phyloP scores from a whole-genome alignment of 2,888 invertebrate species.

The Coleophora flavipennella region DNA sequence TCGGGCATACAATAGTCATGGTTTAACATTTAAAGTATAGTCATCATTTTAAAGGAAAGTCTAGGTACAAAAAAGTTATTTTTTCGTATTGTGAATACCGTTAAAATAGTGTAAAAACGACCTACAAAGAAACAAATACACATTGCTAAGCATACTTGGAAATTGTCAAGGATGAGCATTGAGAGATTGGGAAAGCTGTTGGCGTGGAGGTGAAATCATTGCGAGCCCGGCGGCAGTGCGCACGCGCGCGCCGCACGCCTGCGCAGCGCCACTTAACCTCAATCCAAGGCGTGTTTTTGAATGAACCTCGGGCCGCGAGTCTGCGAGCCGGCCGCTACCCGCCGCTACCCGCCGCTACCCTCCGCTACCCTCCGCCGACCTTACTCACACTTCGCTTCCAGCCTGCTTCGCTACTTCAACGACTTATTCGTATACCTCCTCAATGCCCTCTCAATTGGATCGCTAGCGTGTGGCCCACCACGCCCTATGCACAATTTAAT shows the following conservation, averaged over 20 bases:
- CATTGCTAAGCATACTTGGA: constrained; percentile 3
- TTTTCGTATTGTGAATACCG: too few relatives aligned
- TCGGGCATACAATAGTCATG: too few relatives aligned
- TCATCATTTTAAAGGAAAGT: too few relatives aligned
- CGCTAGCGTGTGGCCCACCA: too few relatives aligned
- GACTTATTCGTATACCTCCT: constrained; percentile 14
- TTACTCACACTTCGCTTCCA: constrained; percentile 51
- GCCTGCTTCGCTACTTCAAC: constrained; percentile 30
- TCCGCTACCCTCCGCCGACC: not conserved
- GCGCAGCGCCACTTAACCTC: constrained; percentile 63
- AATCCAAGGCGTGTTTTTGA: constrained; percentile 67
- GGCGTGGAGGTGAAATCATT: constrained; percentile 63
- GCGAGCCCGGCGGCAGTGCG: constrained; percentile 36
- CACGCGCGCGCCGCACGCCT: constrained; percentile 52
- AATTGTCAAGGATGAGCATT: constrained; percentile 25
- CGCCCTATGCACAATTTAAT: too few relatives aligned
- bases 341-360: not conserved
- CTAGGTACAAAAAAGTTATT: too few relatives aligned
- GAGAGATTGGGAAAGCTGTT: constrained; percentile 45
- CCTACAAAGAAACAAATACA: too few relatives aligned
- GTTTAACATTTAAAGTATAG: too few relatives aligned
- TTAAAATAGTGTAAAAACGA: too few relatives aligned
- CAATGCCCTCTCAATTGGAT: constrained; percentile 4
- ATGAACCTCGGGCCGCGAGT: constrained; percentile 60
- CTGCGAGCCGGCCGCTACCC: constrained; percentile 33